phyloP scores from a whole-genome alignment of 1,140 invertebrate genomes.

The Hestina assimilis region DNA sequence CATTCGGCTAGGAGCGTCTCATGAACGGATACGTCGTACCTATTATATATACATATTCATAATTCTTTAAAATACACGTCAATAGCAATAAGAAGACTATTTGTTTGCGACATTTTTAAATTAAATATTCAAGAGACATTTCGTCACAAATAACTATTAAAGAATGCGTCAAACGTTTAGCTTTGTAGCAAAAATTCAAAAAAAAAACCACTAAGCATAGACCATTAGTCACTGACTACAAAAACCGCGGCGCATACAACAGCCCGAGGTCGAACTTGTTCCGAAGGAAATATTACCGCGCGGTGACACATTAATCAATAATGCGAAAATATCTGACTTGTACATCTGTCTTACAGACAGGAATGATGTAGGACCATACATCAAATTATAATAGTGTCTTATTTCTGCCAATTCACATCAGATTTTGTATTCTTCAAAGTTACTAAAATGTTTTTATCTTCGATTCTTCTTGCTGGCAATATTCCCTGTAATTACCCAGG shows the following conservation, averaged over 20 bases:
- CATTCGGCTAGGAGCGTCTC: too few relatives aligned
- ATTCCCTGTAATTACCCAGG: too few relatives aligned
- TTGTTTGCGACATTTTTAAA: neutral
- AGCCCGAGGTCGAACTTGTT: neutral
- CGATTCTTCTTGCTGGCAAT: too few relatives aligned
- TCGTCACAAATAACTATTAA: neutral
- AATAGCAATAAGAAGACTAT: neutral
- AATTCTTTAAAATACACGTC: too few relatives aligned
- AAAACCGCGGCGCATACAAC: neutral
- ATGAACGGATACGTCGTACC: too few relatives aligned
- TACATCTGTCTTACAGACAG: neutral
- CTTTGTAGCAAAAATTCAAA: neutral
- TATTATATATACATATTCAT: too few relatives aligned
- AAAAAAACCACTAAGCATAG: neutral
- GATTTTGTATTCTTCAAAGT: neutral
- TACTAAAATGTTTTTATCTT: too few relatives aligned
- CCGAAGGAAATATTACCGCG: neutral
- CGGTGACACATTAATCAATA: slow-evolving; percentile 2
- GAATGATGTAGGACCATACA: neutral
- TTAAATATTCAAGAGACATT: neutral
- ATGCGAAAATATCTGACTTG: neutral
- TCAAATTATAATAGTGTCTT: neutral
- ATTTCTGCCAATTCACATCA: neutral
- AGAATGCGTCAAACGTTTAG: neutral
- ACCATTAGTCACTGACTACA: neutral